These are phyloP conservation scores for Notothenia rossii DNA, from an alignment of 2,113 vertebrate species.

Conservation along the genomic window DNA sequence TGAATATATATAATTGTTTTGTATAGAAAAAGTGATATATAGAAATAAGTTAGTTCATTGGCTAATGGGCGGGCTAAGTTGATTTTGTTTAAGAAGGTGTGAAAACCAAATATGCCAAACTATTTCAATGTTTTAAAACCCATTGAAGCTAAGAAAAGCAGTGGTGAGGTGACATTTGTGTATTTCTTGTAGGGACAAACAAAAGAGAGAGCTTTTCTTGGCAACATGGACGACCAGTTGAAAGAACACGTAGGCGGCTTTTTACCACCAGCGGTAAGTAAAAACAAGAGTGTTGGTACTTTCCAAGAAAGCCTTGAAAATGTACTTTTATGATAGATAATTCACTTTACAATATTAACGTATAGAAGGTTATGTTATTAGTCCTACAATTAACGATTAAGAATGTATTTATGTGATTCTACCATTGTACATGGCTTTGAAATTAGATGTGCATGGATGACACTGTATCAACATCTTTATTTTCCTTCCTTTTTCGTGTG, in stretches of 20 bases:
- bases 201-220: conserved; percentile 53
- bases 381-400: not conserved
- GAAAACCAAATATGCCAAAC: too few relatives aligned
- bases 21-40: too few relatives aligned
- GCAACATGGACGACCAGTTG: conserved; percentile 47
- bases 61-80: too few relatives aligned
- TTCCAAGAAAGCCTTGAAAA: not conserved
- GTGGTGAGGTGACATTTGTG: too few relatives aligned
- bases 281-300: not conserved
- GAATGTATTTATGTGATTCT: not conserved
- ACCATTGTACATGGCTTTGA: not conserved
- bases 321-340: not conserved
- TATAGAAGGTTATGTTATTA: not conserved
- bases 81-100: too few relatives aligned
- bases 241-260: not conserved
- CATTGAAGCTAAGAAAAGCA: too few relatives aligned
- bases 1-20: too few relatives aligned
- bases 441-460: not conserved
- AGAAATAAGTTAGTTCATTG: too few relatives aligned
- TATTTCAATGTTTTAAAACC: too few relatives aligned
- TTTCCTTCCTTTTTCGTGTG: not conserved
- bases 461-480: not conserved
- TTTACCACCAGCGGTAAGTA: conserved; percentile 51
- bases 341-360: not conserved
- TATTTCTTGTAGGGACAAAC: conserved; percentile 47